Base-by-base conservation (phyloP, 2,113 vertebrate genomes). In the Ceyx cyanopectus region DNA sequence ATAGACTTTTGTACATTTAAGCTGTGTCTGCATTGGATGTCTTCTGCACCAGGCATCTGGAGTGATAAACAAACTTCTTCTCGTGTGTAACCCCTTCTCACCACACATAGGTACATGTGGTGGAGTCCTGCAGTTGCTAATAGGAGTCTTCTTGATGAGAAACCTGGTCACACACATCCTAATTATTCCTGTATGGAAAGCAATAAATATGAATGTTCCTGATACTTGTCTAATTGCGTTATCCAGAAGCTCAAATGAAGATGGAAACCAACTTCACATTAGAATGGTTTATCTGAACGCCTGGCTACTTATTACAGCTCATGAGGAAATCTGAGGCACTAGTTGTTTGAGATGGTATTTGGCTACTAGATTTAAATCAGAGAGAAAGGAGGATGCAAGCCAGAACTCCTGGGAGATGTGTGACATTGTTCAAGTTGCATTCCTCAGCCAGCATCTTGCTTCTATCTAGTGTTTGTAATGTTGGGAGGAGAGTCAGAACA, bases 101-200 rank as follows among this genome's bases (percentile, higher is more conserved):
- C 37, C 37, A 40, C 15, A 27, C 23, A 19, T 2, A 65, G 23
- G 54, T 85, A 62, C 19, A 57, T 0, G 0, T 45, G 32, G 5
- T 50, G 16, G 63, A 85, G 75, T 61, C 54, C 24, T 50, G 50
- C 60, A 85, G 45, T 82, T 85, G 48, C 9, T 37, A 48, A 53
- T 46, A 37, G 32, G 40, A 43, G 22, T 45, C 48, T 7, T 78
- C 53, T 73, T 69, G 50, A 76, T 70, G 29, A 91, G 46, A 20
- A 76, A 83, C 82, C 24, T 23, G 62, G 23, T 65, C 45, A n/a
- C 26, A 6, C 4, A 2, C 13, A n/a, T 75, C 34, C 76, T 77
- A 54, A 70, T 77, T 69, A 77, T 74, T 82, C 30, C 32, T 93
- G 23, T 80, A 82, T 50, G 51, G 56, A 92, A 83, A 70, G 11